Evolutionary conservation across 2,113 vertebrate species (phyloP), one percentile per base, ranked within the genome.

Genomic region (Alexandromys fortis): DNA sequence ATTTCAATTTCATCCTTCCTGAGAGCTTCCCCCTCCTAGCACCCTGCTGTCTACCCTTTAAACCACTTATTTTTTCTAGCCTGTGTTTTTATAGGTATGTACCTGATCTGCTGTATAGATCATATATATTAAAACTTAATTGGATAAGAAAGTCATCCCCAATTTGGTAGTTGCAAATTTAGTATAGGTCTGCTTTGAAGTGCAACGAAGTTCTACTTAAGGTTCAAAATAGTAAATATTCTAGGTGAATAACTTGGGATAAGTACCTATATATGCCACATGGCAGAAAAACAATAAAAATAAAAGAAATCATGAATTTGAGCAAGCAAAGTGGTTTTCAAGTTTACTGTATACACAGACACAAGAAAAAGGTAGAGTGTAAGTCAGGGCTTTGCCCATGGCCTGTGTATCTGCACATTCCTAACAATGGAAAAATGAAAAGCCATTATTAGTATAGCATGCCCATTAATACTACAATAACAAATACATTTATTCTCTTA

Each of bases 371-470:
- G 21, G 42, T 11, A 92, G 47, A n/a, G 85, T 79, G 22, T 81
- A 58, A 22, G 5, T 13, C 21, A 17, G 79, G 3, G 85, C 22
- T 63, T 72, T 78, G 8, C 2, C 33, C 76, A 67, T 4, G 47
- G 45, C n/a, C 75, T 42, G 52, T 86, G 16, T 72, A 65, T 6
- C 45, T 90, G 87, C 0, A 75, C 12, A 61, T 77, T 85, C 42
- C 76, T 86, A 93, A 58, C 52, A 93, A 89, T 7, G 68, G 1
- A 89, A 67, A 90, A 22, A 49, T 94, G 10, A 94, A 87, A 83
- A 75, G 49, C 0, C 45, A 65, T 7, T 68, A 10, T 89, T 91
- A 85, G 35, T 63, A n/a, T 63, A 45, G 72, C 45, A 77, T 45
- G 33, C 21, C 13, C 87, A 83, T 63, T 91, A 93, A 45, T 94